Base-by-base conservation (phyloP, 1,140 invertebrate species). In the Portunus trituberculatus region DNA sequence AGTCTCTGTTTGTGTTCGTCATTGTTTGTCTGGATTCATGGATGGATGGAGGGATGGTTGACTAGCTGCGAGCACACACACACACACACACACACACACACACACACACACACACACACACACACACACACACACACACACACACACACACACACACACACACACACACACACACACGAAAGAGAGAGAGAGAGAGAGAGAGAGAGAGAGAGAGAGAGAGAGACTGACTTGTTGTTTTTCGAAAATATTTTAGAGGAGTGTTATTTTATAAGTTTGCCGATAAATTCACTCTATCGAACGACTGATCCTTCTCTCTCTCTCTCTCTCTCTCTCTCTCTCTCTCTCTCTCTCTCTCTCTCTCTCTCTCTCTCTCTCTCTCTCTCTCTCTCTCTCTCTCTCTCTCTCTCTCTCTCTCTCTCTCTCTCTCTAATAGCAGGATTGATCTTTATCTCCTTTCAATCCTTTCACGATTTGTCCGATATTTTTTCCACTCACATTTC, bases 91-190 rank as follows among this genome's bases (percentile, higher is more conserved):
- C 39, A 31, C 16, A 31, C 39, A 39, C 39, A 31, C 32, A 31
- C 39, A 31, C 39, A 31, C 39, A 31, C 39, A 31, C 39, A 31
- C 39, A 10, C 45, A 46, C 45, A 89, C 45, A 4, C 45, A 31
- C 45, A 89, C 45, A 89, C 45, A 89, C 45, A 39, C 45, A 45
- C 45, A 89, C 45, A 89, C 45, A 89, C 45, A 39, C 39, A 31
- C 39, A 39, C 39, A 31, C 39, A 31, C 14, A 31, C 14, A 31
- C 14, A 31, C 14, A 45, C 45, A 89, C 45, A 89, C 45, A 89
- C 45, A 39, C 39, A 31, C 39, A 39, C 39, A 31, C 39, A 31
- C 14, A 31, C 14, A 31, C 14, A 31, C 14, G 20, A 32, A 7
- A 32, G 39, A 39, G 39, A 39, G 39, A 39, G 39, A 39, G 39